phyloP scores from a whole-genome alignment of 2,888 invertebrate genomes.

The Proisotoma minuta region DNA sequence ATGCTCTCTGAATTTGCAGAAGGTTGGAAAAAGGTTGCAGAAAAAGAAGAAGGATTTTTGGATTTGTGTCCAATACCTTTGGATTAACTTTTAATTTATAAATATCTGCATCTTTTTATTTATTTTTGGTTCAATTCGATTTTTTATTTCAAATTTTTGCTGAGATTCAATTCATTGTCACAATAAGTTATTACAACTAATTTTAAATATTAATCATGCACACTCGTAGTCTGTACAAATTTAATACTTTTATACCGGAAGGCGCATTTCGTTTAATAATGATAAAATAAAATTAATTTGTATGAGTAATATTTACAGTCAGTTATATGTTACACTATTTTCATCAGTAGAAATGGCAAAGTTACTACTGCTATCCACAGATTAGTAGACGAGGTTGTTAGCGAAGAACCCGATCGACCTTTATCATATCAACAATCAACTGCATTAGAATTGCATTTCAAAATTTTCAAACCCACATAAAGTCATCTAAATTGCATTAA shows the following conservation, averaged over 20 bases:
- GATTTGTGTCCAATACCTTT: conserved; percentile 44
- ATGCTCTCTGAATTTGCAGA: conserved; percentile 39
- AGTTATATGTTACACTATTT: too few relatives aligned
- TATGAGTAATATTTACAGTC: too few relatives aligned
- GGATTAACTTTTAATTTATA: not conserved
- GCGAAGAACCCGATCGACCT: conserved; percentile 40
- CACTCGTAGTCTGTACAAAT: too few relatives aligned
- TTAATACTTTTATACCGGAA: too few relatives aligned
- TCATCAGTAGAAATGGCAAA: too few relatives aligned
- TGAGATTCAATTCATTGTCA: not conserved
- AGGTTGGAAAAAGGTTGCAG: conserved; percentile 39
- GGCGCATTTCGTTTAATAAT: too few relatives aligned
- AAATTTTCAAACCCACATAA: too few relatives aligned
- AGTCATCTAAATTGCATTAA: too few relatives aligned
- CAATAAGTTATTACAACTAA: not conserved
- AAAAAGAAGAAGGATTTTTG: conserved; percentile 23
- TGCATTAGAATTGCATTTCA: too few relatives aligned
- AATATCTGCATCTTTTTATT: not conserved
- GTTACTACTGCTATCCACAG: conserved; percentile 20
- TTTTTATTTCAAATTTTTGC: not conserved
- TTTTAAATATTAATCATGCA: not conserved
- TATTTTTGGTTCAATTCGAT: too few relatives aligned
- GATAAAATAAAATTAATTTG: too few relatives aligned
- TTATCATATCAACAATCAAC: conserved; percentile 15
- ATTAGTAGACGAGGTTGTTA: conserved; percentile 34